Evolutionary conservation across 2,888 invertebrate species (phyloP).

Genomic region (Strigamia crassipes): DNA sequence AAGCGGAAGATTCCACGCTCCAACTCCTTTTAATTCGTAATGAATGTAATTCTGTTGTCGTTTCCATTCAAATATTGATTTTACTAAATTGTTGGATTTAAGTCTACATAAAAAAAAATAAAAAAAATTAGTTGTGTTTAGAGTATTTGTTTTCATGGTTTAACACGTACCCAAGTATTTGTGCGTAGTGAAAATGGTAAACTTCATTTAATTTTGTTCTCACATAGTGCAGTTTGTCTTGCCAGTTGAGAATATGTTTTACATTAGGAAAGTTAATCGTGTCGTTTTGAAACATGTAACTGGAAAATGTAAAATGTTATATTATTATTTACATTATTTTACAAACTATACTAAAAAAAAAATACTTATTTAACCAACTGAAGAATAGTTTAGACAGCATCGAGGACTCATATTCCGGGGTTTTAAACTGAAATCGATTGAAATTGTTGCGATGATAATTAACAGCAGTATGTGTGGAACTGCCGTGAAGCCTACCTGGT

Average conservation of each 20-base stretch:
- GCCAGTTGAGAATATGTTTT: background rate
- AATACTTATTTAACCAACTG: constrained; percentile 10
- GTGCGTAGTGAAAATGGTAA: background rate
- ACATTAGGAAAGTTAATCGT: background rate
- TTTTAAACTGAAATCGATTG: background rate
- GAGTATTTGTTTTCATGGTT: background rate
- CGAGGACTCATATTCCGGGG: background rate
- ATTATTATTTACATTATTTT: background rate
- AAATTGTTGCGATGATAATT: background rate
- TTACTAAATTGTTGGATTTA: background rate
- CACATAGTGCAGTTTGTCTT: constrained; percentile 1
- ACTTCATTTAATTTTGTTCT: background rate
- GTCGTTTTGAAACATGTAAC: constrained; percentile 8
- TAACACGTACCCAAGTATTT: background rate
- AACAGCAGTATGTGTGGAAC: background rate
- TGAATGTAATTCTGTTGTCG: constrained; percentile 13
- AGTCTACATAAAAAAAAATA: background rate
- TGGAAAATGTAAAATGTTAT: background rate
- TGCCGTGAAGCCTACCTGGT: background rate
- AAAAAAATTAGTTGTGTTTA: too few relatives aligned
- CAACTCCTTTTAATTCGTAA: background rate
- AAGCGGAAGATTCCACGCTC: background rate
- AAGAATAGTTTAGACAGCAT: constrained; percentile 9
- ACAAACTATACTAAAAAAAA: background rate
- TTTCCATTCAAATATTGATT: constrained; percentile 25